Conservation (phyloP, 1,140 invertebrate species). For the Zophobas morio region DNA sequence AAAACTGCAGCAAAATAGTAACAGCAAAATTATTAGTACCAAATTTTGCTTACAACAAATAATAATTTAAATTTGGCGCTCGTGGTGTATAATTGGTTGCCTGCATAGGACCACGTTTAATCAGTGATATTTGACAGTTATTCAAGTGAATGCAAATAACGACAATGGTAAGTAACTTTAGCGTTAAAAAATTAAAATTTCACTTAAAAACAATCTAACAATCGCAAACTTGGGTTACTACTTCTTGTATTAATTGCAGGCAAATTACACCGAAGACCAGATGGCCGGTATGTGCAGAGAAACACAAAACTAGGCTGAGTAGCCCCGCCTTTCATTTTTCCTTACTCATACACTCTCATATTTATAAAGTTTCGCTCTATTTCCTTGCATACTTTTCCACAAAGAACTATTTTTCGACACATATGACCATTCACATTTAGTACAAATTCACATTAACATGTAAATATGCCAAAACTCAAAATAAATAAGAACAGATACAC, state of each 20-base stretch:
- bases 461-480: background rate
- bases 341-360: constrained; percentile 36
- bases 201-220: background rate
- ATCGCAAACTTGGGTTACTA: constrained; percentile 6
- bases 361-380: constrained; percentile 48
- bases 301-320: constrained; percentile 66
- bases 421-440: constrained; percentile 3
- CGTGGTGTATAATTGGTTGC: constrained; percentile 15
- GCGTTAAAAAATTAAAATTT: background rate
- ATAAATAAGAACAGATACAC: background rate
- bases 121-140: constrained; percentile 33
- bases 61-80: background rate
- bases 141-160: constrained; percentile 32
- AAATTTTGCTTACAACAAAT: background rate
- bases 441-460: constrained; percentile 1
- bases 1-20: background rate
- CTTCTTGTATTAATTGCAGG: constrained; percentile 74
- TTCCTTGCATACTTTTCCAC: constrained; percentile 21
- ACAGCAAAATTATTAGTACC: no score
- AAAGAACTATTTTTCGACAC: background rate
- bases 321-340: constrained; percentile 64
- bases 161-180: constrained; percentile 17
- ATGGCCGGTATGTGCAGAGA: constrained; percentile 83
- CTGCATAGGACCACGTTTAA: background rate
- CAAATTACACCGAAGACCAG: constrained; percentile 91